Conservation (phyloP, 1,140 invertebrate species). For the Hetaerina americana region DNA sequence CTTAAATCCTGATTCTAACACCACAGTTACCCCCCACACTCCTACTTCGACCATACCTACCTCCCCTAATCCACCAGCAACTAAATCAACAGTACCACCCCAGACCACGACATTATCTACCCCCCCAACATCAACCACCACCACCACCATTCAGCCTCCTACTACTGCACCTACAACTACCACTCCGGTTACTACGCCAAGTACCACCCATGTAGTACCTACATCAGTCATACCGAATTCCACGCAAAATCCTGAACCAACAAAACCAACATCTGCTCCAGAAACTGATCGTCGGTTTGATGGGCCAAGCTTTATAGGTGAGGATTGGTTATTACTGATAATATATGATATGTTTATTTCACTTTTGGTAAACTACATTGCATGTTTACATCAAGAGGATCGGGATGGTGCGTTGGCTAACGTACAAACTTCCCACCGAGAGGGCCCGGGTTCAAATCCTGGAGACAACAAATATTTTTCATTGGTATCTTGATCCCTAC, state of each 20-base stretch:
- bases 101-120: not conserved
- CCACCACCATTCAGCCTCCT: constrained; percentile 17
- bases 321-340: constrained; percentile 2
- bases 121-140: constrained; percentile 15
- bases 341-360: not conserved
- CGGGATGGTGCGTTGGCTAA: too few species aligned
- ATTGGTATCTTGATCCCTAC: too few species aligned
- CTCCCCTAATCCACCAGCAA: not conserved
- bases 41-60: constrained; percentile 7
- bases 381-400: not conserved
- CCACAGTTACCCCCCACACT: constrained; percentile 4
- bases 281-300: constrained; percentile 34
- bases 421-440: too few species aligned
- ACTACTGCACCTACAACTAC: constrained; percentile 17
- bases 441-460: too few species aligned
- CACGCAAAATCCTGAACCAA: constrained; percentile 19
- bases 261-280: constrained; percentile 16
- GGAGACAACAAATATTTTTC: too few species aligned
- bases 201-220: constrained; percentile 18
- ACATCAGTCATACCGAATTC: constrained; percentile 20
- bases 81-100: constrained; percentile 7
- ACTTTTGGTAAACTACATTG: not conserved
- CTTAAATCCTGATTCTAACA: too few species aligned
- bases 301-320: constrained; percentile 49
- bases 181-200: constrained; percentile 12